Evolutionary conservation across 2,888 invertebrate species (phyloP), one percentile per base, ranked within the genome.

Genomic region (Leptopilina myrica): DNA sequence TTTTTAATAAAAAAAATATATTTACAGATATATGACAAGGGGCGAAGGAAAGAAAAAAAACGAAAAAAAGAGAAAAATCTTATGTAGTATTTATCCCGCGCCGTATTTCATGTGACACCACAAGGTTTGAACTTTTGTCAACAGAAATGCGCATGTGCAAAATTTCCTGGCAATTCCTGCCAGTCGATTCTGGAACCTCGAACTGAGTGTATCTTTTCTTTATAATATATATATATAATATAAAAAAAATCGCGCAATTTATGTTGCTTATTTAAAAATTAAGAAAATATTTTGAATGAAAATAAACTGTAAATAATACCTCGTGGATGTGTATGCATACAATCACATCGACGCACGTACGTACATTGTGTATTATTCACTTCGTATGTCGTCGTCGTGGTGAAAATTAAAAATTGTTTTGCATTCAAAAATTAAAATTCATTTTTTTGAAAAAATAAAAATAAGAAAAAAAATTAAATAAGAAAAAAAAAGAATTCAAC

Each of bases 371-470:
- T 33, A 33, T 26, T 26, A 49, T 53, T 9, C 69, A 73, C 69
- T n/a, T 73, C n/a, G 73, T 73, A 73, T 56, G 73, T 73, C 56
- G 56, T 73, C 73, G 73, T 73, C 73, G 40, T 56, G 40, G n/a
- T 40, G n/a, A 59, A 49, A 9, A 56, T 33, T n/a, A 56, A 40
- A 33, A 14, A 56, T 73, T 56, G 73, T 73, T 43, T 43, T 73
- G 26, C 73, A 59, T 73, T 9, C 56, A 56, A 73, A 73, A n/a
- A 46, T 33, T 33, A n/a, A n/a, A 11, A 49, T 11, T 11, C 11
- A 49, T 49, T 49, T 49, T 33, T 33, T 20, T 20, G 20, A 20
- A 20, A 33, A 33, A 33, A 33, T 33, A 33, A 33, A 33, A 33
- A 33, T 33, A 33, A 33, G 33, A 33, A 33, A 33, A 33, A 33